phyloP scores from a whole-genome alignment of 2,888 invertebrate species.

The Nemapogon koenigi region DNA sequence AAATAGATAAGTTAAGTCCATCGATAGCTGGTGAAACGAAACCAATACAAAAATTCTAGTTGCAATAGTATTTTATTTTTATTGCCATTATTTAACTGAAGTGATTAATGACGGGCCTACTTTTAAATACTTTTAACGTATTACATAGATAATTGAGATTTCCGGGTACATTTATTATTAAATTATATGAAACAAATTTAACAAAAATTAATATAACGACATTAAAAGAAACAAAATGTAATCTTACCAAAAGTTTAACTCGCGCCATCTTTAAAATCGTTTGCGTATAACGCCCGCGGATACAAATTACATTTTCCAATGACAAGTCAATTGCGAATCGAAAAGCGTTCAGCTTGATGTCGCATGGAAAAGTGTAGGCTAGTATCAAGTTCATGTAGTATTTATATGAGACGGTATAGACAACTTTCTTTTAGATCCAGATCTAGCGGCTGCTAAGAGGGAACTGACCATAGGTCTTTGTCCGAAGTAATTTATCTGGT shows the following conservation, averaged over 20 bases:
- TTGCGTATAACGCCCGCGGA: constrained; percentile 9
- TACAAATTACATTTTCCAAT: constrained; percentile 35
- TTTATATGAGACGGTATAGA: constrained; percentile 46
- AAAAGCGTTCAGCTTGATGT: constrained; percentile 44
- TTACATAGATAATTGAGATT: too few species aligned
- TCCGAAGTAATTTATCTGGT: constrained; percentile 52
- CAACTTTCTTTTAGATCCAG: constrained; percentile 55
- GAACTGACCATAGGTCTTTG: constrained; percentile 60
- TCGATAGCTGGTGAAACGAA: constrained; percentile 2
- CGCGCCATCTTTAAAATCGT: constrained; percentile 31
- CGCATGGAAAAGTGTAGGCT: constrained; percentile 47
- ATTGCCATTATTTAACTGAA: constrained; percentile 7
- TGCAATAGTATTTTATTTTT: constrained; percentile 1
- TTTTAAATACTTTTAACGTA: not conserved
- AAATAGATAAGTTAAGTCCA: not conserved
- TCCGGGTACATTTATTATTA: constrained; percentile 13
- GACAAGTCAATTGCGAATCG: constrained; percentile 35
- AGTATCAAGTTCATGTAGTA: constrained; percentile 55
- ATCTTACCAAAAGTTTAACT: constrained; percentile 44
- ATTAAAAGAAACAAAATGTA: not conserved
- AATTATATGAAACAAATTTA: constrained; percentile 6
- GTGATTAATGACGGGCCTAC: too few species aligned
- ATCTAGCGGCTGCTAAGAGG: constrained; percentile 27
- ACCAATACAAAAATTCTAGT: constrained; percentile 1
- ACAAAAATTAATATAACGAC: not conserved